These are phyloP conservation scores for Mellilla xanthometata DNA, from an alignment of 2,888 invertebrate species.

Conservation along the genomic window DNA sequence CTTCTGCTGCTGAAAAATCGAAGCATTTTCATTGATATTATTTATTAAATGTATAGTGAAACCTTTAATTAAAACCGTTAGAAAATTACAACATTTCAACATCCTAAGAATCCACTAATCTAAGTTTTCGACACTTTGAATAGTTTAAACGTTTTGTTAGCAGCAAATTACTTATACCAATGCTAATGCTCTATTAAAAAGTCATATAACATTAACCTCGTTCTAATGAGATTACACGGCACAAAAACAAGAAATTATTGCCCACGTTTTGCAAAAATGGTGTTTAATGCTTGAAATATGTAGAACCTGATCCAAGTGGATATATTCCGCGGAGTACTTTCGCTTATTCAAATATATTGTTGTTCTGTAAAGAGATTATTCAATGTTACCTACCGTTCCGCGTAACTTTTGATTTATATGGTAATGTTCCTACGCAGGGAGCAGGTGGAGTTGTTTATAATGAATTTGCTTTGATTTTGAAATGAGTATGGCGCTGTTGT, in stretches of 20 bases:
- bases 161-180: background rate
- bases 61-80: too few relatives aligned
- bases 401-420: constrained; percentile 25
- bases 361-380: constrained; percentile 40
- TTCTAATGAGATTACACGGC: constrained; percentile 17
- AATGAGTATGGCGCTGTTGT: too few relatives aligned
- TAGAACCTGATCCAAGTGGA: constrained; percentile 24
- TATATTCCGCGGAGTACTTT: constrained; percentile 36
- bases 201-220: constrained; percentile 15
- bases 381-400: constrained; percentile 37
- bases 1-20: too few relatives aligned
- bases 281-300: constrained; percentile 17
- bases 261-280: constrained; percentile 3
- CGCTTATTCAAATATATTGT: constrained; percentile 48
- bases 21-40: too few relatives aligned
- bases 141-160: too few relatives aligned
- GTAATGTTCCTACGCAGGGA: constrained; percentile 23
- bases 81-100: too few relatives aligned
- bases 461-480: background rate
- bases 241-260: constrained; percentile 12
- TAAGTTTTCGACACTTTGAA: too few relatives aligned
- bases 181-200: constrained; percentile 8
- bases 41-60: too few relatives aligned
- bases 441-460: constrained; percentile 15
- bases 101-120: too few relatives aligned